Evolutionary conservation across 1,140 invertebrate species (phyloP).

Genomic region (Copidosoma floridanum): DNA sequence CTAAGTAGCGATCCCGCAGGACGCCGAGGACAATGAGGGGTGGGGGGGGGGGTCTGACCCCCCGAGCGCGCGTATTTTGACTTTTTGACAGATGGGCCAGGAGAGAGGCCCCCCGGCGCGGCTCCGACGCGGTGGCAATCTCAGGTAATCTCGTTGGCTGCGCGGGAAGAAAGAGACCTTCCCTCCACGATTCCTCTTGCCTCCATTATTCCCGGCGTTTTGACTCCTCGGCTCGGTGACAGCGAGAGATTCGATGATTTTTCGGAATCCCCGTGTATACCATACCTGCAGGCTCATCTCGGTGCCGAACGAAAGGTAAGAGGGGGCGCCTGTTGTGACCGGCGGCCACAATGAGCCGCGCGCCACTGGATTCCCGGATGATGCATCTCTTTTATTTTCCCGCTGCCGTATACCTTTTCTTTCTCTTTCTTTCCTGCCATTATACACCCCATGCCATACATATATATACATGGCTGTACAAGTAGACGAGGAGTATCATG

Average conservation of each 20-base stretch:
- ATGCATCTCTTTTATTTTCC: too few relatives aligned
- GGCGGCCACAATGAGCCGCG: constrained; percentile 6
- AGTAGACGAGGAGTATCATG: too few relatives aligned
- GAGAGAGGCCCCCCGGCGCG: too few relatives aligned
- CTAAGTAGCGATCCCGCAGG: constrained; percentile 53
- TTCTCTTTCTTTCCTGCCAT: too few relatives aligned
- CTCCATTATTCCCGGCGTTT: neutral
- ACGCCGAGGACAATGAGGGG: constrained; percentile 41
- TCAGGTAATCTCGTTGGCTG: constrained; percentile 1
- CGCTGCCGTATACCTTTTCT: too few relatives aligned
- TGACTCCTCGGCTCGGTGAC: neutral
- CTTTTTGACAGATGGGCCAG: constrained; percentile 52
- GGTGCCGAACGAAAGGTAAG: too few relatives aligned
- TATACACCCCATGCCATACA: too few relatives aligned
- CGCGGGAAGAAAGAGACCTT: neutral
- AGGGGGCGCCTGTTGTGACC: neutral
- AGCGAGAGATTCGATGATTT: neutral
- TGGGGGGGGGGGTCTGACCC: constrained; percentile 36
- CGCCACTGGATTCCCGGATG: neutral
- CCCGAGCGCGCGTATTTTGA: constrained; percentile 47
- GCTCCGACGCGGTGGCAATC: neutral
- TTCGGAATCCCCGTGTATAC: neutral
- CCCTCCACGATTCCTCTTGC: neutral
- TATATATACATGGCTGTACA: too few relatives aligned
- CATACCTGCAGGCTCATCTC: too few relatives aligned